phyloP scores from a whole-genome alignment of 2,888 invertebrate genomes.

The Empis stercorea region DNA sequence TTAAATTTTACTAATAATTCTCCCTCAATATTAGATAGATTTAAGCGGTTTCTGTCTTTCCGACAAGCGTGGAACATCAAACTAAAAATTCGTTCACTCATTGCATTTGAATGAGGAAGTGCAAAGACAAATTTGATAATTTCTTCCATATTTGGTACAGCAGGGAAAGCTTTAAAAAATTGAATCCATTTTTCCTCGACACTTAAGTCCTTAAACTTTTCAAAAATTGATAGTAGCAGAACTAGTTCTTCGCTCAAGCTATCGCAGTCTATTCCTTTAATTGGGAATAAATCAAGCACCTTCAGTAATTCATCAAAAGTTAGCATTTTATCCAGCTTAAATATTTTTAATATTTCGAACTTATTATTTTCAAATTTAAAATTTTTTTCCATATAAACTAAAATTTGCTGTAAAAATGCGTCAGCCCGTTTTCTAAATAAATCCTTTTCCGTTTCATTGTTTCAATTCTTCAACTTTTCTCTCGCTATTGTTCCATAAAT shows the following conservation, averaged over 20 bases:
- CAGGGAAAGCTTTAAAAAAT: not conserved
- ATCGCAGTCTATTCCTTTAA: not conserved
- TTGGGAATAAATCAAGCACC: not conserved
- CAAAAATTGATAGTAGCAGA: not conserved
- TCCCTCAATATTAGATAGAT: not conserved
- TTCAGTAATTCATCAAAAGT: not conserved
- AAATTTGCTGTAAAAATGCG: slow-evolving; percentile 2
- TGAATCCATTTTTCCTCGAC: not conserved
- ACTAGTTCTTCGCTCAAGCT: not conserved
- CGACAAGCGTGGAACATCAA: not conserved
- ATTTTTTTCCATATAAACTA: slow-evolving; percentile 5
- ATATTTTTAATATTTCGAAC: not conserved
- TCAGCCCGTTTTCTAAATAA: slow-evolving; percentile 6
- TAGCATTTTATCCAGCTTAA: not conserved
- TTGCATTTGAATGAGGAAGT: not conserved
- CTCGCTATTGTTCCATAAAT: slow-evolving; percentile 5
- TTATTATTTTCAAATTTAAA: slow-evolving; percentile 1
- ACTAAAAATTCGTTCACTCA: not conserved
- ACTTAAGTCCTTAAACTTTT: not conserved
- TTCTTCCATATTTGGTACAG: not conserved
- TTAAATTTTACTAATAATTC: not conserved
- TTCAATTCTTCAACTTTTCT: slow-evolving; percentile 1
- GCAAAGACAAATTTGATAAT: not conserved
- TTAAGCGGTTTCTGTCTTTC: not conserved
- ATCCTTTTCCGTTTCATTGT: slow-evolving; percentile 1